Conservation (phyloP, 2,797 vertebrate genomes). For the Cirrhinus molitorella region DNA sequence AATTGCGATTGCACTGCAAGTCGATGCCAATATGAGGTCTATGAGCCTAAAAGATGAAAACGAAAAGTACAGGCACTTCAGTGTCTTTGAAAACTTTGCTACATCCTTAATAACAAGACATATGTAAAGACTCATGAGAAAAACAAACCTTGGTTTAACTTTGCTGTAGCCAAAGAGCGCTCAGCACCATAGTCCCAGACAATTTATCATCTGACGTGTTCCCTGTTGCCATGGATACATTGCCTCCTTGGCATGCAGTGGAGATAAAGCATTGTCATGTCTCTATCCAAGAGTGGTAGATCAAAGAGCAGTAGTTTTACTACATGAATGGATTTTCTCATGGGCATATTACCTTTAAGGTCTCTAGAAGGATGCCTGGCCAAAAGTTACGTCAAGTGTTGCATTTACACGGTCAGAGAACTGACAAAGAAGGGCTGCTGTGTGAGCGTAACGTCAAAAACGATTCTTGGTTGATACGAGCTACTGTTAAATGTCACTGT, state of each 20-base stretch:
- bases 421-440: conserved; percentile 7
- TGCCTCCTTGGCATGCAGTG: conserved; percentile 58
- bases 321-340: conserved; percentile 42
- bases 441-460: conserved; percentile 18
- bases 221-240: conserved; percentile 69
- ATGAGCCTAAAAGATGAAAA: background rate
- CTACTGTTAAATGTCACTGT: background rate
- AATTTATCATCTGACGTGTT: conserved; percentile 67
- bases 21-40: background rate
- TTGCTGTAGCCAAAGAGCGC: conserved; percentile 29
- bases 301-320: conserved; percentile 50
- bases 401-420: conserved; percentile 1
- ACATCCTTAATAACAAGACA: background rate
- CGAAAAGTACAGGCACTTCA: conserved; percentile 2
- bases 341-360: conserved; percentile 49
- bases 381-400: conserved; percentile 46
- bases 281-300: conserved; percentile 51
- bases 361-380: conserved; percentile 45
- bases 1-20: background rate
- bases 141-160: conserved; percentile 44
- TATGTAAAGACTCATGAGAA: conserved; percentile 9
- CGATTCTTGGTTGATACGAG: background rate
- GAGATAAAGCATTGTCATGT: conserved; percentile 63
- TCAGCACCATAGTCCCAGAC: conserved; percentile 55
- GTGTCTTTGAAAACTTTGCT: conserved; percentile 20